Percentiles rank a stretch among this genome's conserved stretches.
These are phyloP conservation scores for Coleophora flavipennella DNA, from an alignment of 2,888 invertebrate genomes.

Conservation along the genomic window DNA sequence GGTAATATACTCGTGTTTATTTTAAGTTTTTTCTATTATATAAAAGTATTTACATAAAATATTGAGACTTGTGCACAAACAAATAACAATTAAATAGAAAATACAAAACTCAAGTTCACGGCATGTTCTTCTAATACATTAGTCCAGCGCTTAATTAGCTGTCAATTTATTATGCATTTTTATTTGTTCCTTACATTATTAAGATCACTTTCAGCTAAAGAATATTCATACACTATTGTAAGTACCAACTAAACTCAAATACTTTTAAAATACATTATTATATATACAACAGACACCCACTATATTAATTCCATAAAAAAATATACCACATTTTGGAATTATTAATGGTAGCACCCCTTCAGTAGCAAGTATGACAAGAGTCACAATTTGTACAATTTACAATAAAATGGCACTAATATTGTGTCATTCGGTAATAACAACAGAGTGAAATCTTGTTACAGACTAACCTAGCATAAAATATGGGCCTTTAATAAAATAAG, in stretches of 20 bases:
- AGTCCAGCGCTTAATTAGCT: slow-evolving; percentile 60
- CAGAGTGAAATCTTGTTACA: slow-evolving; percentile 72
- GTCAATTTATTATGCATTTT: slow-evolving; percentile 69
- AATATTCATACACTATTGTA: slow-evolving; percentile 67
- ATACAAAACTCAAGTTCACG: slow-evolving; percentile 66
- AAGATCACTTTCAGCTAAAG: slow-evolving; percentile 71
- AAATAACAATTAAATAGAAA: slow-evolving; percentile 74
- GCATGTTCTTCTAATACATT: slow-evolving; percentile 65
- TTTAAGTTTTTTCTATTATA: slow-evolving; percentile 72
- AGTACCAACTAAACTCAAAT: slow-evolving; percentile 70
- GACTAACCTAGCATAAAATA: slow-evolving; percentile 64
- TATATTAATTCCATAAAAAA: slow-evolving; percentile 70
- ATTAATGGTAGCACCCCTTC: slow-evolving; percentile 74
- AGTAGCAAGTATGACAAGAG: slow-evolving; percentile 74
- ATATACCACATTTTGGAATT: slow-evolving; percentile 71
- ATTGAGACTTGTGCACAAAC: slow-evolving; percentile 75
- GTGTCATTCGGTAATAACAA: slow-evolving; percentile 58
- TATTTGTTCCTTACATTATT: slow-evolving; percentile 60
- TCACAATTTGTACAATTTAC: slow-evolving; percentile 70
- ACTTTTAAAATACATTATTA: slow-evolving; percentile 68
- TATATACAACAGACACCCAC: slow-evolving; percentile 69
- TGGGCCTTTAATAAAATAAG: slow-evolving; percentile 52
- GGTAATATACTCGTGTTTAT: slow-evolving; percentile 75
- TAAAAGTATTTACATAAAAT: slow-evolving; percentile 74
- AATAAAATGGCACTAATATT: slow-evolving; percentile 69